phyloP scores from a whole-genome alignment of 1,140 invertebrate species.

The Chironomus striatipennis region DNA sequence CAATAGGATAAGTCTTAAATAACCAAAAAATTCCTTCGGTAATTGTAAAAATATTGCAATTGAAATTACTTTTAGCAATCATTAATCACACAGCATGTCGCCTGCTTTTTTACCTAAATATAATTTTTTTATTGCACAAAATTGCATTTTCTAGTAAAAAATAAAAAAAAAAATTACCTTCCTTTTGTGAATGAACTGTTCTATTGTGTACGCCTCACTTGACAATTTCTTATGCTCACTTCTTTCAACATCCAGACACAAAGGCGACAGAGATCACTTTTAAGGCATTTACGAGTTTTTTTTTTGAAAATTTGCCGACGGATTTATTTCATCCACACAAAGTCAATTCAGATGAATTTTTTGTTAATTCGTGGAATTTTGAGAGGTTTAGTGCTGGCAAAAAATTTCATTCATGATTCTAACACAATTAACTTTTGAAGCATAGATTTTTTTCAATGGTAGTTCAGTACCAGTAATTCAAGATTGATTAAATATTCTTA shows the following conservation, averaged over 20 bases:
- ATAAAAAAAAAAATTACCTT: no score
- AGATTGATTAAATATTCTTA: no score
- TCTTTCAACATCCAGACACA: background rate
- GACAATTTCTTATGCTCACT: slow-evolving; percentile 12
- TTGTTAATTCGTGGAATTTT: background rate
- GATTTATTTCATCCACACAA: background rate
- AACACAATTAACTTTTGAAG: no score
- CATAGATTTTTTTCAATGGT: no score
- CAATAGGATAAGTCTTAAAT: background rate
- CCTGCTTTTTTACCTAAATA: background rate
- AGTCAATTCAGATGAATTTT: background rate
- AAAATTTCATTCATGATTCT: no score
- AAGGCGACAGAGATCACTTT: background rate
- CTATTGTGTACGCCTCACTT: slow-evolving; percentile 6
- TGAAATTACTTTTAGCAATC: background rate
- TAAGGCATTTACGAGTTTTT: background rate
- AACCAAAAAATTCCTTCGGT: background rate
- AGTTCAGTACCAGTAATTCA: no score
- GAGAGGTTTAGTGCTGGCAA: background rate
- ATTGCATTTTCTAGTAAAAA: slow-evolving; percentile 2
- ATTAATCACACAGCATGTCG: background rate
- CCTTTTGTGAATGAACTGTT: background rate
- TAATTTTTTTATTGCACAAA: background rate
- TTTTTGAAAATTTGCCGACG: background rate
- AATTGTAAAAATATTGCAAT: slow-evolving; percentile 15